phyloP scores from a whole-genome alignment of 92 coral and sea anemone genomes.

The Galaxea fascicularis region DNA sequence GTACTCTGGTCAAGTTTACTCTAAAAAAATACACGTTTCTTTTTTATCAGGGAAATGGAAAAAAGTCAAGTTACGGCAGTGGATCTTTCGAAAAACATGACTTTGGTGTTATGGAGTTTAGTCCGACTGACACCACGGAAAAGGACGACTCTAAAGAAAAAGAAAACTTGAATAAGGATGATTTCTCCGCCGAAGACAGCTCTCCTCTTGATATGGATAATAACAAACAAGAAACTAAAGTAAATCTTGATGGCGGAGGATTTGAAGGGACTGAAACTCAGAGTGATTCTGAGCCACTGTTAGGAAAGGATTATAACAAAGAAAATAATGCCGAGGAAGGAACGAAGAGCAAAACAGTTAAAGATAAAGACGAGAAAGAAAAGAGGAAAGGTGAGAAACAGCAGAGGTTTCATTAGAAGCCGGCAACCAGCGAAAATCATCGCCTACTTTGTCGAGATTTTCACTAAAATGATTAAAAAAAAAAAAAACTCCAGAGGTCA shows the following conservation, averaged over 20 bases:
- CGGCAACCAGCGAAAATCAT: too few species aligned
- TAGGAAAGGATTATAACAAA: conserved; percentile 36
- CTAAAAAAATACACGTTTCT: too few species aligned
- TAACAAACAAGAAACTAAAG: conserved; percentile 30
- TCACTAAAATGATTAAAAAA: too few species aligned
- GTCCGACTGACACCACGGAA: conserved; percentile 58
- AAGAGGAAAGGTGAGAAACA: conserved; percentile 54
- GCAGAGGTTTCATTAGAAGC: too few species aligned
- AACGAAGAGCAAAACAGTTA: conserved; percentile 1
- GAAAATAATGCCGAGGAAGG: conserved; percentile 24
- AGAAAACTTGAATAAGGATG: conserved; percentile 69
- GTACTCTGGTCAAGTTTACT: too few species aligned
- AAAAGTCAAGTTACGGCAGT: conserved; percentile 79
- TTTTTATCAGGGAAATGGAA: conserved; percentile 47
- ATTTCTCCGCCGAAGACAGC: conserved; percentile 14
- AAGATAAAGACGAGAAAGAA: conserved; percentile 5
- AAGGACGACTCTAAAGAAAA: conserved; percentile 88
- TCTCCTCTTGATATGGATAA: conserved; percentile 47
- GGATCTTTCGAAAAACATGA: conserved; percentile 62
- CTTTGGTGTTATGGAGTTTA: conserved; percentile 32
- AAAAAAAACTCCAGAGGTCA: too few species aligned
- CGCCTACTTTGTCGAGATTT: too few species aligned
- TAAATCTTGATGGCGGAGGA: conserved; percentile 32
- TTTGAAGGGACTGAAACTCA: conserved; percentile 47
- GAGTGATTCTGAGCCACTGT: conserved; percentile 61